phyloP scores from a whole-genome alignment of 2,113 vertebrate genomes.

The Corythornis cristatus region DNA sequence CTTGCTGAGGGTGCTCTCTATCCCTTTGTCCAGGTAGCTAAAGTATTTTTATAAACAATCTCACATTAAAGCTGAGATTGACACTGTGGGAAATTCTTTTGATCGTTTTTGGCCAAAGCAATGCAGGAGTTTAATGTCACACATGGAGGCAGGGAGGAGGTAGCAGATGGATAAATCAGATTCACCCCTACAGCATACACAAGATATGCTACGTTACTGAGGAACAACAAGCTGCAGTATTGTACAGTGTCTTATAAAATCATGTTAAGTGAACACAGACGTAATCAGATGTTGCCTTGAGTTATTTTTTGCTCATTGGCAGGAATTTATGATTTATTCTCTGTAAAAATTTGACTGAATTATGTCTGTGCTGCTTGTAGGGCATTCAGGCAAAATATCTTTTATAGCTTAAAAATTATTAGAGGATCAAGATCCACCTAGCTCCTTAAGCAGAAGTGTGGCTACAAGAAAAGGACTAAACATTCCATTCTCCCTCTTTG shows the following conservation, averaged over 20 bases:
- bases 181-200: background rate
- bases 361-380: background rate
- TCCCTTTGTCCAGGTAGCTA: background rate
- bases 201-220: accelerated
- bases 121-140: background rate
- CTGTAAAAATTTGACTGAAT: background rate
- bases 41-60: background rate
- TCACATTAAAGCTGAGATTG: background rate
- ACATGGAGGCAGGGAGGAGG: no score
- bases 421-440: background rate
- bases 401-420: background rate
- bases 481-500: background rate
- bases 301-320: background rate
- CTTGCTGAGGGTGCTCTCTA: no score
- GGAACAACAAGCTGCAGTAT: background rate
- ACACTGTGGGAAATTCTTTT: background rate
- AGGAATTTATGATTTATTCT: background rate
- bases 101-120: background rate
- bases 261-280: background rate
- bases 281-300: background rate
- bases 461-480: background rate
- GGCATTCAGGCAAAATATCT: background rate
- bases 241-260: background rate
- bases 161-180: background rate
- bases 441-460: background rate